Conservation (phyloP, 2,888 invertebrate species). For the Harpagoxenus sublaevis region DNA sequence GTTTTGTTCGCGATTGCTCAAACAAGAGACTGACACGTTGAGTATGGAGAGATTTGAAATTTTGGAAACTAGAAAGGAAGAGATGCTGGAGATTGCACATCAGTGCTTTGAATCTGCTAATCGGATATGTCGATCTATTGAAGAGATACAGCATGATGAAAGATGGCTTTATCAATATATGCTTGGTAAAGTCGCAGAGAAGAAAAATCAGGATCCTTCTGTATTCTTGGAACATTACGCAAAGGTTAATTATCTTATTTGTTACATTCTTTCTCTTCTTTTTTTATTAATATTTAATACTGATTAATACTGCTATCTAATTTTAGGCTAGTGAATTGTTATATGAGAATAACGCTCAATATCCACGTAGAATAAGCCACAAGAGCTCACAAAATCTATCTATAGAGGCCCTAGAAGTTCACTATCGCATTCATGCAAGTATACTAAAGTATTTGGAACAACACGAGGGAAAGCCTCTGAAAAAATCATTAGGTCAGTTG, state of each 20-base stretch:
- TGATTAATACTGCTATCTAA: slow-evolving; percentile 1
- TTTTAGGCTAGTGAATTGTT: slow-evolving; percentile 91
- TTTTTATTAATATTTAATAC: slow-evolving; percentile 22
- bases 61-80: slow-evolving; percentile 92
- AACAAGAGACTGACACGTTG: slow-evolving; percentile 92
- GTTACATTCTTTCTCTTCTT: neutral
- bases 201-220: slow-evolving; percentile 91
- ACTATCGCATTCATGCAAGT: slow-evolving; percentile 95
- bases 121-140: slow-evolving; percentile 88
- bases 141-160: slow-evolving; percentile 91
- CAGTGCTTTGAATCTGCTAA: slow-evolving; percentile 92
- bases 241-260: slow-evolving; percentile 86
- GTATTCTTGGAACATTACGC: slow-evolving; percentile 93
- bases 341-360: slow-evolving; percentile 93
- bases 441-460: slow-evolving; percentile 94
- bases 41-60: slow-evolving; percentile 92
- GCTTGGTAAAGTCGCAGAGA: slow-evolving; percentile 98
- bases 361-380: slow-evolving; percentile 95
- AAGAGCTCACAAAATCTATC: slow-evolving; percentile 93
- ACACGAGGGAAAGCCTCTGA: slow-evolving; percentile 91
- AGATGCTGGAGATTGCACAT: slow-evolving; percentile 92
- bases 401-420: slow-evolving; percentile 95
- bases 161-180: slow-evolving; percentile 97
- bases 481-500: slow-evolving; percentile 88
- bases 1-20: slow-evolving; percentile 94